A percentile compares a stretch with the other conserved stretches of the same genome.
These are phyloP conservation scores for Charadrius vociferus DNA, from an alignment of 2,113 vertebrate species.

Conservation along the genomic window DNA sequence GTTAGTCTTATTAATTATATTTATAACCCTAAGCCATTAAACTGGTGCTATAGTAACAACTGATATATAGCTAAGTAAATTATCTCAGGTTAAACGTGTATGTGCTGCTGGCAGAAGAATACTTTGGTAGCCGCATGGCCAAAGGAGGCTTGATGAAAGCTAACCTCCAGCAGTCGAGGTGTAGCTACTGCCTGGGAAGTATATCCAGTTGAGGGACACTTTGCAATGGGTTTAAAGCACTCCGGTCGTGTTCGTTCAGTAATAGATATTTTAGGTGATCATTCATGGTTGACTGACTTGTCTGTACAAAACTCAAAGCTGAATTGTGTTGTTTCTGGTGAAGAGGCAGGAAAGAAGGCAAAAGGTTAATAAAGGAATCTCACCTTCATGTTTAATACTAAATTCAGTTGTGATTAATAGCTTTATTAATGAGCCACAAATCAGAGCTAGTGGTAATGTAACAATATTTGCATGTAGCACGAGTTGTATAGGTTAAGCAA, in stretches of 20 bases:
- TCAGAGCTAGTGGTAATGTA: neutral
- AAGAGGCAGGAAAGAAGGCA: constrained; percentile 3
- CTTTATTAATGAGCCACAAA: constrained; percentile 50
- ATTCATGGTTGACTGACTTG: constrained; percentile 27
- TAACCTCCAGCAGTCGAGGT: neutral
- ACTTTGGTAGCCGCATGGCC: neutral
- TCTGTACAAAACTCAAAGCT: neutral
- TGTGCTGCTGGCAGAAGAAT: neutral
- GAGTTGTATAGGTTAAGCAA: neutral
- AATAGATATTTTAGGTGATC: constrained; percentile 40
- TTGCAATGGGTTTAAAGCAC: neutral
- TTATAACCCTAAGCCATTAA: constrained; percentile 78
- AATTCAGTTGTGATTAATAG: constrained; percentile 44
- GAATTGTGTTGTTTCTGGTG: constrained; percentile 27
- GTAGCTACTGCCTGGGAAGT: neutral
- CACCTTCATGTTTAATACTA: constrained; percentile 42
- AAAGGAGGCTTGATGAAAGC: neutral
- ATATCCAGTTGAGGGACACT: neutral
- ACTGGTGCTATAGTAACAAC: constrained; percentile 25
- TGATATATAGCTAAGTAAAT: constrained; percentile 76
- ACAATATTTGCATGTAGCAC: neutral
- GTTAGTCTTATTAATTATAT: constrained; percentile 74
- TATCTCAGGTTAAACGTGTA: constrained; percentile 22
- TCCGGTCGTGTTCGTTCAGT: neutral
- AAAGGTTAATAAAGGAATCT: constrained; percentile 61